Evolutionary conservation across 92 coral and sea anemone species (phyloP).

Genomic region (Ricordea florida): DNA sequence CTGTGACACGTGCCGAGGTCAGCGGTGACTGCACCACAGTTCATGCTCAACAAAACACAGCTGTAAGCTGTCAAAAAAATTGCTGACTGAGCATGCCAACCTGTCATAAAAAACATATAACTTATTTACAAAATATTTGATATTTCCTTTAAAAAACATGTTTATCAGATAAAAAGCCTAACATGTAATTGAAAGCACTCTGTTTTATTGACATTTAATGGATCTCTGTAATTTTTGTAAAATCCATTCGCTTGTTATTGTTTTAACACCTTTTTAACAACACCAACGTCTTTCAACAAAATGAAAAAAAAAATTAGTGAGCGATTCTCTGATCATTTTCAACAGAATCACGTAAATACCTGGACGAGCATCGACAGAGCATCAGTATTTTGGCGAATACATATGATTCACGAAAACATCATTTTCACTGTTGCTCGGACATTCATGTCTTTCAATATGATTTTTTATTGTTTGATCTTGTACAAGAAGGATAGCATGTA

Average conservation of each 20-base stretch:
- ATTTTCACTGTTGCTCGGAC: neutral
- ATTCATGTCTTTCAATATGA: neutral
- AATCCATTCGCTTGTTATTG: too few species aligned
- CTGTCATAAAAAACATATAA: neutral
- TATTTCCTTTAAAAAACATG: neutral
- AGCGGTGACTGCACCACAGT: slow-evolving; percentile 8
- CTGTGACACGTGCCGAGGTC: slow-evolving; percentile 37
- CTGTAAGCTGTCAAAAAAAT: neutral
- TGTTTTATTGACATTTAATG: too few species aligned
- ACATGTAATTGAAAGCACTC: too few species aligned
- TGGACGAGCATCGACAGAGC: neutral
- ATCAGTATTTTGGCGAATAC: neutral
- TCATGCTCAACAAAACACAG: neutral
- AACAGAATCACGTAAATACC: neutral
- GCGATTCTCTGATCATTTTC: too few species aligned
- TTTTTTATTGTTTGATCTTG: too few species aligned
- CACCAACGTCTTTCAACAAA: too few species aligned
- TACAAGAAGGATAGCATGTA: too few species aligned
- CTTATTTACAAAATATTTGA: neutral
- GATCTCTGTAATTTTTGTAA: too few species aligned
- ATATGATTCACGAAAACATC: too few species aligned
- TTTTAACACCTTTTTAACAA: too few species aligned
- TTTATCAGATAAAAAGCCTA: too few species aligned
- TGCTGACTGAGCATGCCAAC: neutral
- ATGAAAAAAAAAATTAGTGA: too few species aligned